Percentiles rank a stretch among this genome's conserved stretches.
These are phyloP conservation scores for Leucozona laternaria DNA, from an alignment of 2,888 invertebrate genomes.

Conservation along the genomic window DNA sequence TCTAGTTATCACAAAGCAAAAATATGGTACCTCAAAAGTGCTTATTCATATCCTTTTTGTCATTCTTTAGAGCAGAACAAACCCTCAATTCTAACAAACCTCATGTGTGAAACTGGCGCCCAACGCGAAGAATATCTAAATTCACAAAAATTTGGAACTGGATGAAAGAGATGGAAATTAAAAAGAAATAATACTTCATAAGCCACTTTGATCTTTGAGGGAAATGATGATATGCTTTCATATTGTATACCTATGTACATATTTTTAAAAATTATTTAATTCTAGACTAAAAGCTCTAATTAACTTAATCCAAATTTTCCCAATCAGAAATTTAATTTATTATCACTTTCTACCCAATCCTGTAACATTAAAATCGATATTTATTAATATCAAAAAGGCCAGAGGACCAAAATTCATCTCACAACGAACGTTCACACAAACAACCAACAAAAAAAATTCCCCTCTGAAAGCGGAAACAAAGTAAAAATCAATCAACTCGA, in stretches of 20 bases:
- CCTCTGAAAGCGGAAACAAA: constrained; percentile 53
- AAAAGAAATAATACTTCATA: neutral
- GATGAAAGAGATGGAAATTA: neutral
- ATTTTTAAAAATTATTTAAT: neutral
- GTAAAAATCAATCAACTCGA: constrained; percentile 73
- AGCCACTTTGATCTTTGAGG: neutral
- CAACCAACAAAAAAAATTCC: constrained; percentile 5
- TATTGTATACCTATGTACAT: neutral
- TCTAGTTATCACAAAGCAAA: too few relatives aligned
- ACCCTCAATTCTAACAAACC: too few relatives aligned
- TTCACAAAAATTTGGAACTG: neutral
- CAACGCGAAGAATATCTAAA: neutral
- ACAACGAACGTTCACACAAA: neutral
- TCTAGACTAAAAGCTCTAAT: neutral
- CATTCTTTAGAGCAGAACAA: too few relatives aligned
- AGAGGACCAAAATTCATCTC: constrained; percentile 1
- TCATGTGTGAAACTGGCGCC: neutral
- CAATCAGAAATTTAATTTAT: neutral
- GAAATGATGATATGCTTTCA: neutral
- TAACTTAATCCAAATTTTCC: neutral
- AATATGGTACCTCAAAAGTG: too few relatives aligned
- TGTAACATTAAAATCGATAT: constrained; percentile 32
- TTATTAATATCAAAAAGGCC: constrained; percentile 28
- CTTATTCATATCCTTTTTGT: too few relatives aligned
- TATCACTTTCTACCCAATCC: neutral